Evolutionary conservation across 1,140 invertebrate genomes (phyloP).

Genomic region (Drosophila melanogaster): Release_6_plus_ISO1_MT NT_033777.3:30364501-30365000

Average conservation of each 20-base stretch:
- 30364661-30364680: slow-evolving; percentile 59
- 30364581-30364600: slow-evolving; percentile 73
- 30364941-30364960: slow-evolving; percentile 77
- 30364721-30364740: slow-evolving; percentile 45
- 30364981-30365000: slow-evolving; percentile 20
- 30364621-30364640: slow-evolving; percentile 55
- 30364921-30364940: slow-evolving; percentile 40
- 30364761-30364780: slow-evolving; percentile 78
- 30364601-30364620: slow-evolving; percentile 31
- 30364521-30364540: slow-evolving; percentile 64
- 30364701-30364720: slow-evolving; percentile 12
- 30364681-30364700: slow-evolving; percentile 7
- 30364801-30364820: slow-evolving; percentile 83
- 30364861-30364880: slow-evolving; percentile 56
- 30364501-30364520: slow-evolving; percentile 81
- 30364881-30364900: slow-evolving; percentile 29
- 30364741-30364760: slow-evolving; percentile 73
- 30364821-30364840: slow-evolving; percentile 61
- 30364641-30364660: slow-evolving; percentile 73
- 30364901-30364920: slow-evolving; percentile 31
- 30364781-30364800: slow-evolving; percentile 57
- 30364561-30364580: slow-evolving; percentile 53
- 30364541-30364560: slow-evolving; percentile 48
- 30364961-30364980: slow-evolving; percentile 35
- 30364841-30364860: slow-evolving; percentile 37